phyloP scores from a whole-genome alignment of 2,888 invertebrate species.

The Sminthurides aquaticus region DNA sequence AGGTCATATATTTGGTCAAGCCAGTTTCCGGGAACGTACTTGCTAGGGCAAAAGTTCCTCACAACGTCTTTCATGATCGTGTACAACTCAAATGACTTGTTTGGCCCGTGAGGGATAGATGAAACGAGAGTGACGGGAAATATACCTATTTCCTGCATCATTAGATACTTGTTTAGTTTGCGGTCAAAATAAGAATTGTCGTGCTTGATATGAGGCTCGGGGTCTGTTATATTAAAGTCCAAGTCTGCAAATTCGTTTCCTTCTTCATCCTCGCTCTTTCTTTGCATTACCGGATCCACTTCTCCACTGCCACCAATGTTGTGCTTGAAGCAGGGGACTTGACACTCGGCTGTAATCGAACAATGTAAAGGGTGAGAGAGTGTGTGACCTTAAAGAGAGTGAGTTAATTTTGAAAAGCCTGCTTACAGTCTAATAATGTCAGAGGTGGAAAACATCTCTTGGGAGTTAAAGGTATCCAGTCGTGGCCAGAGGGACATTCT shows the following conservation, averaged over 20 bases:
- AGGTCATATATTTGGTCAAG: conserved; percentile 21
- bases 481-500: background rate
- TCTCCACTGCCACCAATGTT: background rate
- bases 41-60: conserved; percentile 24
- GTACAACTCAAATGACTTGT: conserved; percentile 30
- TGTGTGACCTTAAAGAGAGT: too few relatives aligned
- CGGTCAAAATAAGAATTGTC: conserved; percentile 35
- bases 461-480: background rate
- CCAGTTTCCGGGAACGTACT: conserved; percentile 30
- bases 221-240: conserved; percentile 22
- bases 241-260: conserved; percentile 3
- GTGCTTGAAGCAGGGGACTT: conserved; percentile 10
- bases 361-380: too few relatives aligned
- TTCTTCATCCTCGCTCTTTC: background rate
- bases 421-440: conserved; percentile 4
- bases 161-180: conserved; percentile 24
- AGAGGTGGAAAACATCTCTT: conserved; percentile 15
- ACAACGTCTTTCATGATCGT: conserved; percentile 33
- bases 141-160: conserved; percentile 5
- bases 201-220: conserved; percentile 27
- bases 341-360: conserved; percentile 14
- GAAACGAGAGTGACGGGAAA: conserved; percentile 1
- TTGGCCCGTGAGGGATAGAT: conserved; percentile 21
- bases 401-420: too few relatives aligned
- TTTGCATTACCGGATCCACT: background rate